A percentile compares a stretch with the other conserved stretches of the same genome.
Evolutionary conservation across 2,797 vertebrate species (phyloP).

Genomic region (Chiroxiphia lanceolata): DNA sequence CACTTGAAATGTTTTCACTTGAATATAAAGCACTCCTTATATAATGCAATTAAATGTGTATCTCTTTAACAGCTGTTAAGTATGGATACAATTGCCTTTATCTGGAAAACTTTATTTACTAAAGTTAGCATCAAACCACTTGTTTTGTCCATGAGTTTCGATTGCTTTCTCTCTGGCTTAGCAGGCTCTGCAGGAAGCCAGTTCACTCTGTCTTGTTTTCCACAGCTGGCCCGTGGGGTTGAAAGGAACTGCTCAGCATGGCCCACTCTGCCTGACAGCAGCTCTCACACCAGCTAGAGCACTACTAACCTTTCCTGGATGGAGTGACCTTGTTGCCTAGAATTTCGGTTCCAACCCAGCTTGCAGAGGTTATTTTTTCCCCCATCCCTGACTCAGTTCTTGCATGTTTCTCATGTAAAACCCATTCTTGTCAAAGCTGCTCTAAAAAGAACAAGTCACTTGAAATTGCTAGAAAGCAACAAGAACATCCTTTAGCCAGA

Average conservation of each 20-base stretch:
- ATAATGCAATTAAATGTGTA: constrained; percentile 18
- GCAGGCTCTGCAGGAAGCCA: not conserved
- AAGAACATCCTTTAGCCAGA: not conserved
- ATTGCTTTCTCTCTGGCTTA: not conserved
- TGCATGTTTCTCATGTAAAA: not conserved
- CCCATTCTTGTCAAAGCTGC: not conserved
- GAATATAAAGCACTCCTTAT: not conserved
- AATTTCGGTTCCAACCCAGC: not conserved
- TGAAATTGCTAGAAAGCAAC: not conserved
- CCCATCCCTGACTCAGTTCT: not conserved
- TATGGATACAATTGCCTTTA: constrained; percentile 39
- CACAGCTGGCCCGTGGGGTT: not conserved
- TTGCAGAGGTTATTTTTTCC: not conserved
- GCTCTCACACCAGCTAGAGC: not conserved
- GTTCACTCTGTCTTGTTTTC: not conserved
- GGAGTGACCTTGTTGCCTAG: not conserved
- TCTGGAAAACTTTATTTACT: constrained; percentile 40
- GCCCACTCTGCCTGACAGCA: not conserved
- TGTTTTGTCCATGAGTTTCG: constrained; percentile 23
- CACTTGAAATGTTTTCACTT: constrained; percentile 10
- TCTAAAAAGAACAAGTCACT: not conserved
- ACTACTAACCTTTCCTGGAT: not conserved
- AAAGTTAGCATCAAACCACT: constrained; percentile 45
- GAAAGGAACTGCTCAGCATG: not conserved
- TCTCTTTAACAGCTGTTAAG: constrained; percentile 32